Percentiles rank a stretch among this genome's conserved stretches.
Evolutionary conservation across 2,113 vertebrate genomes (phyloP).

Genomic region (Hippocampus zosterae): DNA sequence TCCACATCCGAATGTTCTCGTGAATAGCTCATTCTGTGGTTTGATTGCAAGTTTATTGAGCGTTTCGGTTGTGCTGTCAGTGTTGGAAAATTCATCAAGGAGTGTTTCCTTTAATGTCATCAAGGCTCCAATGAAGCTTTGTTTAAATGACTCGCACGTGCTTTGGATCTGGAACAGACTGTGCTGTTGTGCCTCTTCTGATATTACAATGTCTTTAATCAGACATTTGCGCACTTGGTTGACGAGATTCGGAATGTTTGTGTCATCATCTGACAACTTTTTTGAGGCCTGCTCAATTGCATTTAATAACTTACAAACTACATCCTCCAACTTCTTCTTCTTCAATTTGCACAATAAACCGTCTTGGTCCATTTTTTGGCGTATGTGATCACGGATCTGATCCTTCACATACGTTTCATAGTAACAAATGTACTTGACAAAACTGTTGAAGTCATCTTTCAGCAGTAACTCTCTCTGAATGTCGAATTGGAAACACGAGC

Average conservation of each 20-base stretch:
- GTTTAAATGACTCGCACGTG: conserved; percentile 15
- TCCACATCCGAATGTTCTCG: conserved; percentile 62
- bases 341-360: conserved; percentile 27
- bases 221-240: conserved; percentile 22
- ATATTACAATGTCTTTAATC: conserved; percentile 32
- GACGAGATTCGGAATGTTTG: conserved; percentile 26
- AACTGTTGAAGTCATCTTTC: conserved; percentile 26
- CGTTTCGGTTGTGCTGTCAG: conserved; percentile 13
- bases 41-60: conserved; percentile 32
- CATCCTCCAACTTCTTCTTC: background rate
- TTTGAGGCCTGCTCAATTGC: conserved; percentile 3
- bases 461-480: conserved; percentile 46
- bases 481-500: conserved; percentile 44
- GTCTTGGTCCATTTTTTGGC: conserved; percentile 11
- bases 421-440: conserved; percentile 26
- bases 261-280: conserved; percentile 17
- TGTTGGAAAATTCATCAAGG: conserved; percentile 19
- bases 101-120: conserved; percentile 10
- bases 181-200: conserved; percentile 21
- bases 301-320: conserved; percentile 1
- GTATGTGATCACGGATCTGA: conserved; percentile 28
- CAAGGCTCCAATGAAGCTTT: conserved; percentile 18
- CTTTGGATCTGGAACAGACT: conserved; percentile 29
- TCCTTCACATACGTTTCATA: conserved; percentile 54
- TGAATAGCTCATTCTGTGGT: conserved; percentile 60